Evolutionary conservation across 1,140 invertebrate species (phyloP), one percentile per base, ranked within the genome.

Genomic region (Euwallacea fornicatus): DNA sequence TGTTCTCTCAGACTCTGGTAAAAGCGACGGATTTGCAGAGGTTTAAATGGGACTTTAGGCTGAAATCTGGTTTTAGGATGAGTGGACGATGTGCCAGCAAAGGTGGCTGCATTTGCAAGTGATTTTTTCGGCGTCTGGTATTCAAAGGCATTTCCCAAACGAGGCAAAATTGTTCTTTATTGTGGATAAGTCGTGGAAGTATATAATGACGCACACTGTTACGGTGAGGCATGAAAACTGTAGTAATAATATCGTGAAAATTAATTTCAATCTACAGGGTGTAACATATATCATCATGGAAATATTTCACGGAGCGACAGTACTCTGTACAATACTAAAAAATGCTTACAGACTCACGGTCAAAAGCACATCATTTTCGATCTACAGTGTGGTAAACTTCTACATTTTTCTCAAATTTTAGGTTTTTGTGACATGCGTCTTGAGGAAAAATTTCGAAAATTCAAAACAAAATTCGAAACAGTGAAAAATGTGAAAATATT

Each of bases 121-220:
- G 6, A 95, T 96, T 76, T 96, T 96, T 80, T 89, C 89, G n/a
- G 92, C 93, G 0, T 91, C 93, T 0, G 93, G 95, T 76, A 95
- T 96, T 73, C 93, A 95, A 77, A 83, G 93, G 21, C 93, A 96
- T 79, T 78, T 96, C 55, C 93, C 94, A 0, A 87, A 88, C 55
- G 94, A 96, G 81, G 88, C 93, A 0, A 92, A 91, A 78, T 86
- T 95, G 76, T 96, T 96, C 78, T 84, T 89, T 21, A 83, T 89
- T 70, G 93, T 95, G 0, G 93, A 95, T 78, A 93, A 93, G 78
- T 90, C 90, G 0, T 96, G 91, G 86, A 94, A 95, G 80, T 91
- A 93, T 69, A 89, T 93, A 21, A 93, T 95, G 87, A 86, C 87
- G 73, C 88, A 85, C 76, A 85, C 89, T 0, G 84, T 86, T 7